Evolutionary conservation across 2,797 vertebrate genomes (phyloP).

Genomic region (Galagoides demidoff): DNA sequence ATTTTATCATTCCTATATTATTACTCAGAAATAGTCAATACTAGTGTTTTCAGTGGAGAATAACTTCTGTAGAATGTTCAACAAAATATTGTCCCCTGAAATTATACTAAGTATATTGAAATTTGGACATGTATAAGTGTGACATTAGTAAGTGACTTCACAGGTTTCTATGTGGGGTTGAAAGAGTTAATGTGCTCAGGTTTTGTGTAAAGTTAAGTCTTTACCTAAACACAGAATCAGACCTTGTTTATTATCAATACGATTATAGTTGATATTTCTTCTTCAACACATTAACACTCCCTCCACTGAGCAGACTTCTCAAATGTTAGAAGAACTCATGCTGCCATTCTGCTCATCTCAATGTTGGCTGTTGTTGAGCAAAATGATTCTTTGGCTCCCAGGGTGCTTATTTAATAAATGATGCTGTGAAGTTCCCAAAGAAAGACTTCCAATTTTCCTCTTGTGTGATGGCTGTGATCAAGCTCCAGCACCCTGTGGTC

Average conservation of each 20-base stretch:
- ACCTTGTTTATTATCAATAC: slow-evolving; percentile 43
- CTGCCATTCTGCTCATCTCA: not conserved
- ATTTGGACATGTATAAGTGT: slow-evolving; percentile 23
- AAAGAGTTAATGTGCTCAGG: not conserved
- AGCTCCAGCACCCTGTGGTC: slow-evolving; percentile 28
- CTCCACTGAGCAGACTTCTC: slow-evolving; percentile 53
- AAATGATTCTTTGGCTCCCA: slow-evolving; percentile 59
- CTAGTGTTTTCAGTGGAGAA: not conserved
- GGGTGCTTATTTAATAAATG: slow-evolving; percentile 76
- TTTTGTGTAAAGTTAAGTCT: not conserved
- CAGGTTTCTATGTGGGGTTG: not conserved
- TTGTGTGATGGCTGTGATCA: slow-evolving; percentile 50
- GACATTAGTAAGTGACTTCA: not conserved
- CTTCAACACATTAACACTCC: slow-evolving; percentile 60
- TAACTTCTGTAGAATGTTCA: not conserved
- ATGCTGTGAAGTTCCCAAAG: slow-evolving; percentile 54
- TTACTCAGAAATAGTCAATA: not conserved
- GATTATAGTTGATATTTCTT: slow-evolving; percentile 10
- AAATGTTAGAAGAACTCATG: slow-evolving; percentile 35
- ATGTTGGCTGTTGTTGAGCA: slow-evolving; percentile 54
- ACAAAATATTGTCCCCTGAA: slow-evolving; percentile 35
- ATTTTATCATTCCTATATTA: not conserved
- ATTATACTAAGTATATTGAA: not conserved
- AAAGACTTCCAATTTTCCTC: slow-evolving; percentile 71
- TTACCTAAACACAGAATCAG: slow-evolving; percentile 16